A percentile compares a stretch with the other conserved stretches of the same genome.
These are phyloP conservation scores for Eupithecia vulgata DNA, from an alignment of 2,888 invertebrate genomes.

Conservation along the genomic window DNA sequence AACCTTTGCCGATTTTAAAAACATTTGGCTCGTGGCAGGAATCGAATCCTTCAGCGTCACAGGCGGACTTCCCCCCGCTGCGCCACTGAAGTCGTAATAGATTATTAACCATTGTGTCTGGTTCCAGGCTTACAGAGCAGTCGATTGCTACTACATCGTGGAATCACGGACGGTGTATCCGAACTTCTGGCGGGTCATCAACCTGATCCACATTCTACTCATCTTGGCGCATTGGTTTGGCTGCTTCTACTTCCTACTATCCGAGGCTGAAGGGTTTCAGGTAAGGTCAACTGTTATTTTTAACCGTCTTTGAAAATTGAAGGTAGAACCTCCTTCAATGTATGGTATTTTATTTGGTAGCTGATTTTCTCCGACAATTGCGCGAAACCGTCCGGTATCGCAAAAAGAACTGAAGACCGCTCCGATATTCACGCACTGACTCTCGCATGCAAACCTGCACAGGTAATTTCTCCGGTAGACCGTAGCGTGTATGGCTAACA, in stretches of 20 bases:
- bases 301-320: no score
- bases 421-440: no score
- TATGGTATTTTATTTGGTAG: no score
- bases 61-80: background rate
- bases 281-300: constrained; percentile 58
- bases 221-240: constrained; percentile 99
- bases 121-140: constrained; percentile 93
- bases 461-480: no score
- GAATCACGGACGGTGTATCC: constrained; percentile 98
- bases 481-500: no score
- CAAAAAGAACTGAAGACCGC: no score
- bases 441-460: no score
- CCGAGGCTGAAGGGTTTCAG: constrained; percentile 94
- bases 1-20: background rate
- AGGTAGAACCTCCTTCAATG: no score
- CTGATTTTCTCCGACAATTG: no score
- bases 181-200: constrained; percentile 97
- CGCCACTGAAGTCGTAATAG: background rate
- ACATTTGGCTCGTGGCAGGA: background rate
- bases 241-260: constrained; percentile 97
- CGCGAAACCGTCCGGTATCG: no score
- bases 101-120: background rate
- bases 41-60: background rate
- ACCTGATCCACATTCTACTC: constrained; percentile 96
- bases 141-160: constrained; percentile 97